A percentile compares a stretch with the other conserved stretches of the same genome.
Conservation (phyloP, 2,797 vertebrate genomes). For the Tapirus indicus region DNA sequence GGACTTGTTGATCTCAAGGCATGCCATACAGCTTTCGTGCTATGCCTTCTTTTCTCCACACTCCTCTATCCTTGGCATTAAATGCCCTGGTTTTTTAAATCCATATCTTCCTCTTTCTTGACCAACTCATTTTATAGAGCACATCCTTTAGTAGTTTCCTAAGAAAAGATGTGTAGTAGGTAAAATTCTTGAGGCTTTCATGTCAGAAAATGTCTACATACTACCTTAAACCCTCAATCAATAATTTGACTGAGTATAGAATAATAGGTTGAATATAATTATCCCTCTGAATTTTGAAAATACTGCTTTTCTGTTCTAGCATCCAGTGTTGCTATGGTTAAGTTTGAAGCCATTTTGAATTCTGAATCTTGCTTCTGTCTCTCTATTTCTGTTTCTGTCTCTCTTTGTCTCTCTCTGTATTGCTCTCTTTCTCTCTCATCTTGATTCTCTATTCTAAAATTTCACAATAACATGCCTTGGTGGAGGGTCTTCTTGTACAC, state of each 20-base stretch:
- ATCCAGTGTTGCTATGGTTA: neutral
- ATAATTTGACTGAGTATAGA: neutral
- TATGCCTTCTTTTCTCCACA: neutral
- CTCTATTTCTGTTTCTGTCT: neutral
- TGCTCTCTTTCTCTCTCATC: neutral
- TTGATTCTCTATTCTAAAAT: neutral
- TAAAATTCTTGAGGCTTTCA: neutral
- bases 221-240: neutral
- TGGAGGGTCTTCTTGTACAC: neutral
- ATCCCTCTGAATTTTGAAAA: neutral
- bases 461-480: neutral
- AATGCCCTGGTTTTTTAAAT: neutral
- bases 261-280: neutral
- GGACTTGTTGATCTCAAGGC: neutral
- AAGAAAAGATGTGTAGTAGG: neutral
- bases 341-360: neutral
- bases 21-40: neutral
- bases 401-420: neutral
- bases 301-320: neutral
- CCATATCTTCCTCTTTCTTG: neutral
- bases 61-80: neutral
- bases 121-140: conserved; percentile 1
- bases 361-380: neutral
- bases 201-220: neutral
- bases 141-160: neutral